These are phyloP conservation scores for Anoplopoma fimbria DNA, from an alignment of 2,113 vertebrate species.

Conservation along the genomic window DNA sequence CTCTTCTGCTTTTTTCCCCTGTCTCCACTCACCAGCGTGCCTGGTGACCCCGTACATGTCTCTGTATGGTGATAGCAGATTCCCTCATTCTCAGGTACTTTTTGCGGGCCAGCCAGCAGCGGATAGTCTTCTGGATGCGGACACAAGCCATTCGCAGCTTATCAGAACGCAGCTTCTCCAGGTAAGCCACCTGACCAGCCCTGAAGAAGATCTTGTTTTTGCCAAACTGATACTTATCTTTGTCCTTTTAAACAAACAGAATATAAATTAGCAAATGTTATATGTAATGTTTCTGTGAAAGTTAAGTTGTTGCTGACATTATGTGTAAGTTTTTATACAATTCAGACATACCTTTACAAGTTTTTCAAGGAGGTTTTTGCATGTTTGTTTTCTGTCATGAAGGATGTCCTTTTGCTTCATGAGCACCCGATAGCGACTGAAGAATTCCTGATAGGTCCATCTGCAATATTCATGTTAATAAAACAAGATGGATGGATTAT, in stretches of 20 bases:
- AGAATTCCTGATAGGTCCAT: conserved; percentile 99
- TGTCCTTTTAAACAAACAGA: conserved; percentile 82
- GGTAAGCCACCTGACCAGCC: conserved; percentile 95
- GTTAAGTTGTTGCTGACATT: not conserved
- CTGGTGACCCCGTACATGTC: conserved; percentile 90
- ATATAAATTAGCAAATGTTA: not conserved
- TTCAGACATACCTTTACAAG: conserved; percentile 87
- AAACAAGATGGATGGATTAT: not conserved
- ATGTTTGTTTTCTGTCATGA: conserved; percentile 90
- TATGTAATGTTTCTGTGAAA: not conserved
- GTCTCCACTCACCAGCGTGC: conserved; percentile 88
- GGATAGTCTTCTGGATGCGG: conserved; percentile 95
- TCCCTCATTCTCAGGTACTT: conserved; percentile 91
- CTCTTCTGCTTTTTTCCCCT: not conserved
- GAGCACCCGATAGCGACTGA: conserved; percentile 94
- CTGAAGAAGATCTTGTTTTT: conserved; percentile 99
- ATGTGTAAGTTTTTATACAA: not conserved
- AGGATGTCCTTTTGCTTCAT: conserved; percentile 95
- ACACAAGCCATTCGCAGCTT: conserved; percentile 92
- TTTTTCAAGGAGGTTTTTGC: conserved; percentile 92
- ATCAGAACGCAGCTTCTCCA: conserved; percentile 96
- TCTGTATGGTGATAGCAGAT: conserved; percentile 92
- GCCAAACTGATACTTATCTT: conserved; percentile 96
- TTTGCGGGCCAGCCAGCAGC: conserved; percentile 93
- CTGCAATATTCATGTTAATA: conserved; percentile 74